Evolutionary conservation across 2,113 vertebrate species (phyloP).

Genomic region (Myanophis thanlyinensis): DNA sequence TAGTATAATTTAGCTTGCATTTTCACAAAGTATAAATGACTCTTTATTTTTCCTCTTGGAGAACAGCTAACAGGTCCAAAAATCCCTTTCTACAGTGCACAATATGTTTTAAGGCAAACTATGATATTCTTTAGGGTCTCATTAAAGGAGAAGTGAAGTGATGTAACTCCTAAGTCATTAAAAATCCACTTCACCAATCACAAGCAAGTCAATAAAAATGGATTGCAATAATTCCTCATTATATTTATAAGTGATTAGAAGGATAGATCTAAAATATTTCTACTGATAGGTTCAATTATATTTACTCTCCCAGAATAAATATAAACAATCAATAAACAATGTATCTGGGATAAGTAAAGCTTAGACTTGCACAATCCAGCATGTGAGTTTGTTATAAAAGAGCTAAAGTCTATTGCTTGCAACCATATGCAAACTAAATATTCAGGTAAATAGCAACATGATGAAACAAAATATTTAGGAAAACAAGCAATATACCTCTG

Average conservation of each 20-base stretch:
- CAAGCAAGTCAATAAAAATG: neutral
- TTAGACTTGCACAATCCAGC: neutral
- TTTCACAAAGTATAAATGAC: constrained; percentile 67
- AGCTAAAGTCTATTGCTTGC: neutral
- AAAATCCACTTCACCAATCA: neutral
- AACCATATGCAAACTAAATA: neutral
- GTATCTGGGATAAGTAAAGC: neutral
- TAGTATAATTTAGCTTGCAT: constrained; percentile 73
- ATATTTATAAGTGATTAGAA: neutral
- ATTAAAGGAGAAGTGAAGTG: neutral
- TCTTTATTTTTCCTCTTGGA: constrained; percentile 46
- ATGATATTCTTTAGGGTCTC: neutral
- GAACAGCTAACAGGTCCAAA: constrained; percentile 29
- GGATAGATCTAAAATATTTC: neutral
- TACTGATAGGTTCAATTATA: neutral
- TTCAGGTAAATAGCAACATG: neutral
- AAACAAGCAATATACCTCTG: neutral
- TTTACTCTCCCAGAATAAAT: neutral
- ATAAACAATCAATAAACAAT: neutral
- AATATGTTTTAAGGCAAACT: constrained; percentile 31
- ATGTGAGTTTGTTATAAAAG: neutral
- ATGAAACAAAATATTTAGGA: neutral
- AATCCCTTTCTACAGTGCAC: neutral
- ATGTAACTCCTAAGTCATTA: neutral
- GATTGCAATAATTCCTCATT: neutral